phyloP scores from a whole-genome alignment of 2,113 vertebrate species.

The Rhea americana region DNA sequence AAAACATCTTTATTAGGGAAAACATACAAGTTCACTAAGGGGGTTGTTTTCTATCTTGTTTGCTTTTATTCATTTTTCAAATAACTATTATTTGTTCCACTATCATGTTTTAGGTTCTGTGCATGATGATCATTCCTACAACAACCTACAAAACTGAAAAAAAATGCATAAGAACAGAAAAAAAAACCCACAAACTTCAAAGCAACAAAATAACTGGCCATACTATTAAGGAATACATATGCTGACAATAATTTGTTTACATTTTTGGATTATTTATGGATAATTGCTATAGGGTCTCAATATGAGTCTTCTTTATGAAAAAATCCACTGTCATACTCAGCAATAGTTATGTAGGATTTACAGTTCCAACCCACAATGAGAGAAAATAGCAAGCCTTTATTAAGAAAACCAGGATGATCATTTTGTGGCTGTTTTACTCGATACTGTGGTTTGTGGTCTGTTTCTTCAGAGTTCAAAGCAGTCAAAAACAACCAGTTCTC shows the following conservation, averaged over 20 bases:
- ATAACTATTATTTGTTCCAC: background rate
- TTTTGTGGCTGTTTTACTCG: constrained; percentile 23
- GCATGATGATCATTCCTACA: background rate
- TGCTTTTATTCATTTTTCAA: background rate
- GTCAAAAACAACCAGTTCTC: background rate
- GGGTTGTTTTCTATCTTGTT: background rate
- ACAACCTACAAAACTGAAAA: background rate
- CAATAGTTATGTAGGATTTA: background rate
- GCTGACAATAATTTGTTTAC: background rate
- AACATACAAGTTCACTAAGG: background rate
- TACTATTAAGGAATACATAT: background rate
- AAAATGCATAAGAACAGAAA: background rate
- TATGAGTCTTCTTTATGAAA: background rate
- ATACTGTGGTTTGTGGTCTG: constrained; percentile 46
- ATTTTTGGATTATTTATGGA: background rate
- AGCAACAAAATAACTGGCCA: background rate
- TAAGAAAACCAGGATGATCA: background rate
- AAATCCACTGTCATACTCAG: background rate
- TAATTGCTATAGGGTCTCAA: background rate
- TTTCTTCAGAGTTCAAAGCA: constrained; percentile 18
- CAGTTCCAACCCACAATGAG: background rate
- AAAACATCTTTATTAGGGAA: background rate
- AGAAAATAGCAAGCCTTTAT: background rate
- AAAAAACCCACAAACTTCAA: background rate
- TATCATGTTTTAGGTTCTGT: background rate